Conservation (phyloP, 2,797 vertebrate genomes). For the Heteromormyrus szaboi region DNA sequence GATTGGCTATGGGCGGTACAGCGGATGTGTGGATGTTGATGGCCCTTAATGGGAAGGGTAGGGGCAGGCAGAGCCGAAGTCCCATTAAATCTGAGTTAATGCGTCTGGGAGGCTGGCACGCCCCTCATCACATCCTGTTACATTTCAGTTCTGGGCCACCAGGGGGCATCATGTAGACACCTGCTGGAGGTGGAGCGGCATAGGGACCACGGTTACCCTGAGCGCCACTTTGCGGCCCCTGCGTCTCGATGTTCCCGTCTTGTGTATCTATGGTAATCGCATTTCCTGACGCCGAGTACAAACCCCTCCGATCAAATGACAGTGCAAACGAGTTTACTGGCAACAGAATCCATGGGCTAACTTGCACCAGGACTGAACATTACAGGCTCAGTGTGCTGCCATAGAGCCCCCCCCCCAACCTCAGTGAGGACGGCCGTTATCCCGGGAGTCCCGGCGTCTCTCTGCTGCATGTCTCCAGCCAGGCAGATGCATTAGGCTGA, state of each 20-base stretch:
- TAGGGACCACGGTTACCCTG: background rate
- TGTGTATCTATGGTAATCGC: slow-evolving; percentile 5
- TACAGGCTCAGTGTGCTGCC: background rate
- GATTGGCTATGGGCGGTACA: background rate
- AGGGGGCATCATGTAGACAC: background rate
- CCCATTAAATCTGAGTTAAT: background rate
- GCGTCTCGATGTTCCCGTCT: background rate
- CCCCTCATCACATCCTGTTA: background rate
- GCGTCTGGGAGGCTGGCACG: background rate
- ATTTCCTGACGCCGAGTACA: slow-evolving; percentile 5
- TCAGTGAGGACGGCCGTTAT: background rate
- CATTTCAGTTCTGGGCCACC: background rate
- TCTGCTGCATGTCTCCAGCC: background rate
- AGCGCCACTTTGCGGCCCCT: background rate
- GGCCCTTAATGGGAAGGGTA: background rate
- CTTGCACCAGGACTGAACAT: background rate
- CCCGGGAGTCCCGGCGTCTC: background rate
- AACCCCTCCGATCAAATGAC: background rate
- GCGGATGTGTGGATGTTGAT: background rate
- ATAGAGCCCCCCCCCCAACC: background rate
- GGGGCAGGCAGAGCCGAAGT: background rate
- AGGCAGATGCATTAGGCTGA: background rate
- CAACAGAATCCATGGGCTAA: background rate
- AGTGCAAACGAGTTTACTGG: background rate
- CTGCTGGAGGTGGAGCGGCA: background rate